Base-by-base conservation (phyloP, 2,888 invertebrate genomes). In the Villa cingulata region DNA sequence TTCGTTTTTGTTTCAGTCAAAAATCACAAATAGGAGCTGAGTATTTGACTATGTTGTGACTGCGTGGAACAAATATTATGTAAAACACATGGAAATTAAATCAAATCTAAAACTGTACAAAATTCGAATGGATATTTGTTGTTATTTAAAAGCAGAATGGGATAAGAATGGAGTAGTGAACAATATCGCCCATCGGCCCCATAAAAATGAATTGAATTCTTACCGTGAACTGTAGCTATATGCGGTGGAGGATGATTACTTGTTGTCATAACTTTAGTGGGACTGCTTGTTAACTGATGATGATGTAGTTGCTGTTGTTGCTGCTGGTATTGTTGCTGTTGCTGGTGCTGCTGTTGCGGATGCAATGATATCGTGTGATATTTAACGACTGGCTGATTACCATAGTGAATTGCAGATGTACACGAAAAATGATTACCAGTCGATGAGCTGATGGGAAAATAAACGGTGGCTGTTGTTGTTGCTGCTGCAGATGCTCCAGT, bases 321-420 rank as follows among this genome's bases (percentile, higher is more conserved):
- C 36, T n/a, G 51, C 12, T 37, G 12, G n/a, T 40, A 48, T 27
- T 51, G 51, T 42, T 53, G n/a, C 20, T 54, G 46, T 12, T 32
- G 29, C 1, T 37, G 37, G 2, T 37, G 18, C 19, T 54, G 54
- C 44, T 53, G 50, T 37, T 56, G 65, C 48, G 65, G 39, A 20
- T 39, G 64, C 57, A 68, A 60, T 57, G 67, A 68, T 59, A 67
- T 62, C 51, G 66, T 67, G 48, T 68, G 69, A 58, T 69, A 68
- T 59, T 68, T 69, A 52, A 68, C 62, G 56, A 62, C 48, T 45
- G 66, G 63, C 55, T 66, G 66, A 41, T 53, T 52, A 50, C 53
- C 54, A 52, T 55, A 57, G 49, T 56, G 54, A 44, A 55, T 46
- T 37, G 54, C 40, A 3, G 51, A 48, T 34, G 46, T 46, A 53